Evolutionary conservation across 2,888 invertebrate species (phyloP), one percentile per base, ranked within the genome.

Genomic region (Tribolium freemani): DNA sequence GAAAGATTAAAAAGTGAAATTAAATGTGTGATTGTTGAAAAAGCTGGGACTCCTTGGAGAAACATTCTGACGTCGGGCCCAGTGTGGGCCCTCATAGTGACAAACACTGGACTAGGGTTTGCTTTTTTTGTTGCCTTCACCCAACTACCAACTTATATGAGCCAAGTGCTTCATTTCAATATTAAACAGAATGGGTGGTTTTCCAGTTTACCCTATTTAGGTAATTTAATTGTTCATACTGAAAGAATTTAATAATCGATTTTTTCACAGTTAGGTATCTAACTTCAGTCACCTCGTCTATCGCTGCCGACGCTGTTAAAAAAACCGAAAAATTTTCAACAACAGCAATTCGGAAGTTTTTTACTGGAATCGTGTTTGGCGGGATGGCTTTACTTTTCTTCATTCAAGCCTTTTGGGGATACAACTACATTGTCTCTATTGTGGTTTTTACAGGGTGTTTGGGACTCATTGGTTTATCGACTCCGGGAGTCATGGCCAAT

Each of bases 1-100:
- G 16, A 16, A 16, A 16, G 16, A 16, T 2, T 16, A 1, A 16
- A 16, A 16, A 16, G 16, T 2, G 16, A 16, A 2, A 16, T 16
- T 16, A 16, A 16, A 16, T 16, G 16, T 2, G 16, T 16, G 16
- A 16, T 16, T 16, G 16, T 16, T 16, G 16, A 16, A 16, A 16
- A 38, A 38, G 3, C 3, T 38, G 11, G 11, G 80, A 93, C 94
- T 0, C 95, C 95, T 0, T 94, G 94, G 94, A 87, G 84, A 54
- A 84, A 88, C 10, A 87, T 95, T 79, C 83, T 94, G 48, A 87
- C 89, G 0, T 94, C 94, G 0, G 82, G 89, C 0, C 92, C 94
- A 0, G 94, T 95, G 3, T 95, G 94, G 94, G 94, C 94, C 16
- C 93, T 95, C 83, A 90, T 94, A 76, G 86, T 94, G 73, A 93